Conservation (phyloP, 2,888 invertebrate species). For the Dorcus parallelipipedus region DNA sequence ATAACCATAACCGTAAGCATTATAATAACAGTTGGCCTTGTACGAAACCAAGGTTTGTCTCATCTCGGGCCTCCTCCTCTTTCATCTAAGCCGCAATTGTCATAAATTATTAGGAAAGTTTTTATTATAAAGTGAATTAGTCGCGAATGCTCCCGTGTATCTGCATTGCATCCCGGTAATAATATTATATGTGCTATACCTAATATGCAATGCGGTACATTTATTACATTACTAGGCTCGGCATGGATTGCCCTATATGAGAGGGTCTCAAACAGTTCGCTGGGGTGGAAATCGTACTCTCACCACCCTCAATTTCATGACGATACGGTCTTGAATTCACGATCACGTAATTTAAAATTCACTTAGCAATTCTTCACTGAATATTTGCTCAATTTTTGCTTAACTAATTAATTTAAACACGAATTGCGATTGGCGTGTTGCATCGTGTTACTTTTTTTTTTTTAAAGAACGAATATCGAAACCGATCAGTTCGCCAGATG, state of each 20-base stretch:
- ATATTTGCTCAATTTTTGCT: neutral
- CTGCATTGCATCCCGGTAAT: conserved; percentile 19
- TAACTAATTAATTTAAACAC: neutral
- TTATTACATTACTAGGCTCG: conserved; percentile 42
- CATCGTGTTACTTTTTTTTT: neutral
- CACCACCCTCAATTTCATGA: conserved; percentile 28
- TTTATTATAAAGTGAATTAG: conserved; percentile 9
- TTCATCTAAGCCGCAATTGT: conserved; percentile 2
- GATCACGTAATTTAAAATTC: neutral
- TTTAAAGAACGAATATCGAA: conserved; percentile 13
- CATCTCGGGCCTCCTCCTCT: conserved; percentile 1
- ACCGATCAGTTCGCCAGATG: conserved; percentile 6
- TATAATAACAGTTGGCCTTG: conserved; percentile 41
- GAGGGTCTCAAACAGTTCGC: conserved; percentile 21
- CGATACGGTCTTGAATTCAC: conserved; percentile 22
- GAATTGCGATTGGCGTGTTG: too few relatives aligned
- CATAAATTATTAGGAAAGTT: conserved; percentile 6
- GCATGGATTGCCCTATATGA: conserved; percentile 31
- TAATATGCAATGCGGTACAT: conserved; percentile 45
- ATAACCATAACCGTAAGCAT: conserved; percentile 45
- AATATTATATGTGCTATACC: conserved; percentile 26
- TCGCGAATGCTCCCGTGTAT: neutral
- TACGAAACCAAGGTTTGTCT: conserved; percentile 19
- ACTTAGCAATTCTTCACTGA: neutral
- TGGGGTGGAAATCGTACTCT: conserved; percentile 23